phyloP scores from a whole-genome alignment of 2,888 invertebrate species.

The Cryptus armator region DNA sequence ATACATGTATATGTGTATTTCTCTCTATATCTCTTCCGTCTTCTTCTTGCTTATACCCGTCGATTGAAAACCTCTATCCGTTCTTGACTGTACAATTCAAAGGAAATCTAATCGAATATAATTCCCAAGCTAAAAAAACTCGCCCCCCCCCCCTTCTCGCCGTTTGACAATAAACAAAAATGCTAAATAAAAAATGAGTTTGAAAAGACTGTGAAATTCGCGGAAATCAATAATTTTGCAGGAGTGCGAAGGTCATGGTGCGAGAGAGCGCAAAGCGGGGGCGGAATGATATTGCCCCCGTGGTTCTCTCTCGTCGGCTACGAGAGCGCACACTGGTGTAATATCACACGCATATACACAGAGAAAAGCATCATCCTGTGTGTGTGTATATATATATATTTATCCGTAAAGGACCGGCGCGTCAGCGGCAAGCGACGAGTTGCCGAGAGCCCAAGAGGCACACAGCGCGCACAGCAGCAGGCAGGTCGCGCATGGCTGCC shows the following conservation, averaged over 20 bases:
- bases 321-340: neutral
- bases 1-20: neutral
- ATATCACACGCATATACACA: constrained; percentile 23
- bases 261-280: constrained; percentile 41
- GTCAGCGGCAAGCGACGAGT: constrained; percentile 25
- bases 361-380: constrained; percentile 1
- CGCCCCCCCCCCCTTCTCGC: neutral
- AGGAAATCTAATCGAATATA: neutral
- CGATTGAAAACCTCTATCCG: neutral
- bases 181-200: constrained; percentile 6
- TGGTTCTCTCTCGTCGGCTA: neutral
- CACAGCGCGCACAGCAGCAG: constrained; percentile 59
- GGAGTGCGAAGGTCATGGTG: constrained; percentile 71
- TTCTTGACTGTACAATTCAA: neutral
- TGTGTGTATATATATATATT: constrained; percentile 1
- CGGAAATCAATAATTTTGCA: constrained; percentile 71
- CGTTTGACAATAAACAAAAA: neutral
- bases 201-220: constrained; percentile 35
- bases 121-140: neutral
- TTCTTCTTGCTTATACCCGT: neutral
- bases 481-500: constrained; percentile 76
- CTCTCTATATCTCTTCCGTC: neutral
- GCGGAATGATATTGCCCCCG: constrained; percentile 9
- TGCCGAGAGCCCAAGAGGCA: constrained; percentile 43
- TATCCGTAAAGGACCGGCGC: constrained; percentile 58